phyloP scores from a whole-genome alignment of 2,113 vertebrate species.

The Bufo bufo region DNA sequence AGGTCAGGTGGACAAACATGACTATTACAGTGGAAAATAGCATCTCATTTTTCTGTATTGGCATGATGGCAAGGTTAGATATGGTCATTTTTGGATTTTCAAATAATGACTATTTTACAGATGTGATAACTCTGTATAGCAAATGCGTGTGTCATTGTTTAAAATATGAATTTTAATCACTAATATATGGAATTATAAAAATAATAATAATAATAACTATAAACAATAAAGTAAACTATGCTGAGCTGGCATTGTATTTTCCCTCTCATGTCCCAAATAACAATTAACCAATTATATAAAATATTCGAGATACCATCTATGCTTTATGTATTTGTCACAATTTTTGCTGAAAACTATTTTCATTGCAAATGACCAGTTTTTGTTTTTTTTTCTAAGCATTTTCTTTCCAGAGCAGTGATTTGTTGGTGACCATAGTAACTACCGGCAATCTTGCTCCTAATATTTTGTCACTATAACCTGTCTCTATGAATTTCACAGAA shows the following conservation, averaged over 20 bases:
- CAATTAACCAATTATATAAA: neutral
- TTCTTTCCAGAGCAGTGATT: slow-evolving; percentile 8
- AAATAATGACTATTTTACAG: neutral
- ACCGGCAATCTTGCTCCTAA: slow-evolving; percentile 29
- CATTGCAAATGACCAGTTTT: slow-evolving; percentile 40
- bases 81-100: neutral
- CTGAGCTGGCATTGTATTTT: neutral
- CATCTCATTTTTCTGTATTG: neutral
- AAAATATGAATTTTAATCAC: too few species aligned
- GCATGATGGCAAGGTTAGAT: neutral
- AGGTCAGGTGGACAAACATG: slow-evolving; percentile 6
- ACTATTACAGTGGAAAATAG: neutral
- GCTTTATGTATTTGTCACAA: neutral
- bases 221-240: neutral
- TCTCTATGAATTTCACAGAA: slow-evolving; percentile 36
- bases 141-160: too few species aligned
- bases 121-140: neutral
- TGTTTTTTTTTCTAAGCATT: slow-evolving; percentile 16
- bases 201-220: too few species aligned
- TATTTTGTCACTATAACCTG: slow-evolving; percentile 45
- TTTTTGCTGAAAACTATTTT: slow-evolving; percentile 17
- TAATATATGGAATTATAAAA: too few species aligned
- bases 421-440: slow-evolving; percentile 50
- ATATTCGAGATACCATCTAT: too few species aligned
- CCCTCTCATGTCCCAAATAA: neutral